Conservation (phyloP, 2,113 vertebrate genomes). For the Bostrychus sinensis region DNA sequence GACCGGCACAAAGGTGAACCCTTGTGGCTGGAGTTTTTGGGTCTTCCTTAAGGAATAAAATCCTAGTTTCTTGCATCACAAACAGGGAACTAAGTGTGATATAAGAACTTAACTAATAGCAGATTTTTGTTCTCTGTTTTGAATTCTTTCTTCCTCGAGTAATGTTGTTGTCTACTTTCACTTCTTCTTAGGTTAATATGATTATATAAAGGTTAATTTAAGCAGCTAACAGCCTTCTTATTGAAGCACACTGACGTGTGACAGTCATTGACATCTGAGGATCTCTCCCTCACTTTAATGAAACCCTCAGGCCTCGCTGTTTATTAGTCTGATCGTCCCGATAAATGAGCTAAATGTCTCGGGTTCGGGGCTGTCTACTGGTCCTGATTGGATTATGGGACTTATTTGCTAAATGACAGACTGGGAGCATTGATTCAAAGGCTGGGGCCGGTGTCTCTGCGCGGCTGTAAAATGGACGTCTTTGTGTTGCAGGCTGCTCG, state of each 20-base stretch:
- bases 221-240: neutral
- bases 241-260: neutral
- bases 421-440: constrained; percentile 39
- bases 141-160: neutral
- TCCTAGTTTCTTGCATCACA: no score
- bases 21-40: no score
- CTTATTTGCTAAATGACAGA: constrained; percentile 44
- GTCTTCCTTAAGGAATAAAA: no score
- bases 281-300: neutral
- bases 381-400: constrained; percentile 28
- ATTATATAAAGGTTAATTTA: neutral
- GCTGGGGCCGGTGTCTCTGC: neutral
- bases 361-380: constrained; percentile 1
- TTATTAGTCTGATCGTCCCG: constrained; percentile 15
- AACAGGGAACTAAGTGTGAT: no score
- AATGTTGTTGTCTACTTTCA: neutral
- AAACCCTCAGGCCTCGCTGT: neutral
- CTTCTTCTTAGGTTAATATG: neutral
- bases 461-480: constrained; percentile 38
- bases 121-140: neutral
- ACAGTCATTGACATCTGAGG: no score
- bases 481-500: constrained; percentile 61
- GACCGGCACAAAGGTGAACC: no score
- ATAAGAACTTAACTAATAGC: no score
- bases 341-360: constrained; percentile 20